Base-by-base conservation (phyloP, 2,797 vertebrate genomes). In the Siniperca obscura region DNA sequence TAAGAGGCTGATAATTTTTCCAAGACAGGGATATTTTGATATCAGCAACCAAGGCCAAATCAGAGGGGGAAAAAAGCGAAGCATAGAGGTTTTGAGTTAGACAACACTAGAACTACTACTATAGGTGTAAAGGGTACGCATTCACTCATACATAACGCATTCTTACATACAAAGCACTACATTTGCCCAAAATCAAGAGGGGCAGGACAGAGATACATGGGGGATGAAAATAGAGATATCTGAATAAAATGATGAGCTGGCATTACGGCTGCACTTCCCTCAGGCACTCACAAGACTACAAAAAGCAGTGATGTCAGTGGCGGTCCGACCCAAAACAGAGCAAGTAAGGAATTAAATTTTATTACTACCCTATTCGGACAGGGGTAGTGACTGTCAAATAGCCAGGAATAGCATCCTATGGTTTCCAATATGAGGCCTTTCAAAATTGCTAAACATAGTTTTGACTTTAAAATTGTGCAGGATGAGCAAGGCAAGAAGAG, bases 221-320 rank as follows among this genome's bases (percentile, higher is more conserved):
- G 14, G 7, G 53, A 80, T 60, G n/a, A 68, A 83, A 79, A 81
- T 16, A 82, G 17, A 84, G 78, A 79, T 74, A 72, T 84, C 50
- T 46, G n/a, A 85, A 87, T 73, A 78, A 86, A 83, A 81, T 53
- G 53, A 81, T 52, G 36, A 79, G 57, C 68, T 62, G 9, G 60
- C 78, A 71, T 77, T 69, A 74, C 30, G 48, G 59, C 10, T 74
- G 57, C n/a, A 50, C 50, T 3, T 7, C 57, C 66, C 27, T 59
- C 25, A 52, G 73, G 73, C 77, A 74, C 13, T 12, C 25, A 12
- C 38, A 48, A 46, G 70, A 76, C 74, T 59, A 76, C 74, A 85
- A 75, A 87, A 73, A 61, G 36, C 25, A 50, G 69, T 62, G 61
- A 80, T 50, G 65, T 78, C 74, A 83, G 27, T 50, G 27, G 65